Evolutionary conservation across 2,888 invertebrate species (phyloP).

Genomic region (Chromoteleia sp.): DNA sequence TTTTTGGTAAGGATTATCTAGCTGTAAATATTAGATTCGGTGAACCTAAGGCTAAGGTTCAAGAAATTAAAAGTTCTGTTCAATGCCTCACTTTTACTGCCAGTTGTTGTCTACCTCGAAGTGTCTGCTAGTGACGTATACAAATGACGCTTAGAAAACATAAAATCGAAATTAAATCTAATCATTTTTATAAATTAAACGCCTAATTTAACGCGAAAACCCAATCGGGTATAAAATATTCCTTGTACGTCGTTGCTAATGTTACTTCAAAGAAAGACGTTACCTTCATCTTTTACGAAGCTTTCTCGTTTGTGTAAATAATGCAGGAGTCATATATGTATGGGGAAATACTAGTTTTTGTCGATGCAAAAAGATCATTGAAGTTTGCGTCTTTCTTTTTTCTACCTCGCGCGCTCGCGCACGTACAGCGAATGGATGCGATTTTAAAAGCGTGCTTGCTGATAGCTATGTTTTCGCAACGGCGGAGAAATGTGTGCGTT

Average conservation of each 20-base stretch:
- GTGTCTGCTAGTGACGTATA: too few relatives aligned
- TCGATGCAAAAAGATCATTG: slow-evolving; percentile 48
- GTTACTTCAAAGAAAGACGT: slow-evolving; percentile 48
- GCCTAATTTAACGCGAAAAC: slow-evolving; percentile 2
- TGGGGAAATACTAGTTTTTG: slow-evolving; percentile 33
- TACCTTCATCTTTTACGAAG: slow-evolving; percentile 47
- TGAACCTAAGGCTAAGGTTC: too few relatives aligned
- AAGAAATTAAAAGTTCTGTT: too few relatives aligned
- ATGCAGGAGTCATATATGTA: slow-evolving; percentile 48
- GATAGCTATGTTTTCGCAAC: slow-evolving; percentile 58
- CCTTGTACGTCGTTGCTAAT: slow-evolving; percentile 47
- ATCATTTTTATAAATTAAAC: neutral
- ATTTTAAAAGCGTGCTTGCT: slow-evolving; percentile 54
- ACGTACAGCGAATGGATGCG: slow-evolving; percentile 33
- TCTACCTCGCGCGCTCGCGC: slow-evolving; percentile 12
- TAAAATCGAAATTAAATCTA: too few relatives aligned
- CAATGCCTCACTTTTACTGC: too few relatives aligned
- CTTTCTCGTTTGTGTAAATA: slow-evolving; percentile 62
- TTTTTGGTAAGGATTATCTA: too few relatives aligned
- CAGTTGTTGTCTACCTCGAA: too few relatives aligned
- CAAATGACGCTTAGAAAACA: too few relatives aligned
- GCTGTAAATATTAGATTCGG: too few relatives aligned
- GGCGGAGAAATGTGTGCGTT: slow-evolving; percentile 36
- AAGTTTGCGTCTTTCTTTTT: slow-evolving; percentile 8
- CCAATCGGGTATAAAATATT: slow-evolving; percentile 32